Evolutionary conservation across 2,888 invertebrate genomes (phyloP).

Genomic region (Troilus luridus): DNA sequence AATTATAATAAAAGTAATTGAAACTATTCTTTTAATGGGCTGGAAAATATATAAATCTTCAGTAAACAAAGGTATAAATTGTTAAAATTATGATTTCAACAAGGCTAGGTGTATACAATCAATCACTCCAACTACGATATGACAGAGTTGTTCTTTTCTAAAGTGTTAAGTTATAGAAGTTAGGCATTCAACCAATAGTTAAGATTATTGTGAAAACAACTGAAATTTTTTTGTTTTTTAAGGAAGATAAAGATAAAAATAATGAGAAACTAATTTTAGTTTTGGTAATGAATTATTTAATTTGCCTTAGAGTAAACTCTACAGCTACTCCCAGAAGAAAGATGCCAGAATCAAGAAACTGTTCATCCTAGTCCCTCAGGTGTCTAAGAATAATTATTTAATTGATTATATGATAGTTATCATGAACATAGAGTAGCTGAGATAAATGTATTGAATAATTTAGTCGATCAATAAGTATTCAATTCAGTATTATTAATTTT

Average conservation of each 20-base stretch:
- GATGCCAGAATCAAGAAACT: too few species aligned
- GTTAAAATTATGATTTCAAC: background rate
- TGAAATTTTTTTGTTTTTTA: background rate
- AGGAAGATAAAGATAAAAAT: background rate
- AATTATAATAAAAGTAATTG: background rate
- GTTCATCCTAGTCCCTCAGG: too few species aligned
- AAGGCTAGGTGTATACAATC: background rate
- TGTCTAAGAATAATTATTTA: background rate
- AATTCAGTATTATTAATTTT: too few species aligned
- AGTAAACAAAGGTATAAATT: background rate
- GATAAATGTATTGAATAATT: background rate
- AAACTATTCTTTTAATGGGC: background rate
- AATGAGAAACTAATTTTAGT: background rate
- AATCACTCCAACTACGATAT: background rate
- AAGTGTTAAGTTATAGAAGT: background rate
- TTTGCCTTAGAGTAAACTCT: too few species aligned
- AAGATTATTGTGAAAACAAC: background rate
- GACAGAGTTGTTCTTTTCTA: background rate
- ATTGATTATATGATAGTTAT: background rate
- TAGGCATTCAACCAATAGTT: background rate
- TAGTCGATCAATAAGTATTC: background rate
- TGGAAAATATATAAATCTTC: background rate
- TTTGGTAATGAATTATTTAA: too few species aligned
- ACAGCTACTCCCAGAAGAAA: too few species aligned
- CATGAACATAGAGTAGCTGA: background rate